Evolutionary conservation across 2,797 vertebrate species (phyloP).

Genomic region (Halcyon leucocephala): DNA sequence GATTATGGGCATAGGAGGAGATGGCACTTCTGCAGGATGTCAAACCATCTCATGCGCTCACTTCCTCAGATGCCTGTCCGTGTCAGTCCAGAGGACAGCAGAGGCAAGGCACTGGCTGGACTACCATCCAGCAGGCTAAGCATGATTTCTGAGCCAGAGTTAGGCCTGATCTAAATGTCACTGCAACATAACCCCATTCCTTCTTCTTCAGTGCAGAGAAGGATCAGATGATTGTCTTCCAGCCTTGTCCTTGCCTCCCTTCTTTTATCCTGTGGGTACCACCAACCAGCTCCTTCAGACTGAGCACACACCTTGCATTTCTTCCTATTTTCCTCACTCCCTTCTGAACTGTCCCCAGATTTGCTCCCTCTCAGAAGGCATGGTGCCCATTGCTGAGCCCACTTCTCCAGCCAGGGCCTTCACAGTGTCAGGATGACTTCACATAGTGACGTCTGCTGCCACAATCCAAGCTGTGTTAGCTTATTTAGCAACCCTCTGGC

Average conservation of each 20-base stretch:
- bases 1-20: neutral
- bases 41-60: neutral
- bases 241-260: neutral
- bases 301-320: neutral
- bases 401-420: neutral
- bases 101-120: neutral
- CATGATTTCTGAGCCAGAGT: neutral
- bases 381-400: neutral
- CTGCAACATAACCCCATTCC: neutral
- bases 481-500: neutral
- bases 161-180: neutral
- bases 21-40: too few species aligned
- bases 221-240: neutral
- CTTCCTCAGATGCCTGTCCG: fast-evolving
- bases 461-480: neutral
- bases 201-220: neutral
- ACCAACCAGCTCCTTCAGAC: neutral
- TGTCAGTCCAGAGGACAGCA: neutral
- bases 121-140: neutral
- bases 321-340: neutral
- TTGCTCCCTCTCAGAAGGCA: fast-evolving
- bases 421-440: neutral
- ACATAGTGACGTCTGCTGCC: neutral
- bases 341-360: neutral
- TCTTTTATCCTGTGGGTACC: neutral